Percentiles rank a stretch among this genome's conserved stretches.
Evolutionary conservation across 1,140 invertebrate genomes (phyloP).

Genomic region (Drosophila bipectinata): DNA sequence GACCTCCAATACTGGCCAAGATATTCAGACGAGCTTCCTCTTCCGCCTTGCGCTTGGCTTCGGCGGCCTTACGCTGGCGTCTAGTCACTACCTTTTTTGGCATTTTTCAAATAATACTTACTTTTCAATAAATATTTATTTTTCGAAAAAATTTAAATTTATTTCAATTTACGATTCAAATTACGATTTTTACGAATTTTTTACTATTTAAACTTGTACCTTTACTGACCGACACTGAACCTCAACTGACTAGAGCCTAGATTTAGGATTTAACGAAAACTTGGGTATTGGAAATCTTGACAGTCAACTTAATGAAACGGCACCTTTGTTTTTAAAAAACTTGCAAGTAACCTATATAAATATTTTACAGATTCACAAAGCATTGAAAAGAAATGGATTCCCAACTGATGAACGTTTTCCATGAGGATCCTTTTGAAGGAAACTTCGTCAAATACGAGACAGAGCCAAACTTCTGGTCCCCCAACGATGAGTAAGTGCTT

Average conservation of each 20-base stretch:
- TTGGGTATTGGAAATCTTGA: too few relatives aligned
- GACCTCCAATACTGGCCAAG: too few relatives aligned
- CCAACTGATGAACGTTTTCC: slow-evolving; percentile 74
- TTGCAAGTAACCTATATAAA: too few relatives aligned
- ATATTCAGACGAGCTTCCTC: neutral
- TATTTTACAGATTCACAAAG: slow-evolving; percentile 1
- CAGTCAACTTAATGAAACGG: neutral
- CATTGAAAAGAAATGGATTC: slow-evolving; percentile 64
- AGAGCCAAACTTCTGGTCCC: slow-evolving; percentile 72
- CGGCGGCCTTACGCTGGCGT: slow-evolving; percentile 57
- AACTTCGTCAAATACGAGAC: slow-evolving; percentile 73
- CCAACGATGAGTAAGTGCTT: slow-evolving; percentile 70
- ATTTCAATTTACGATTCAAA: neutral
- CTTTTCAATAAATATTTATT: neutral
- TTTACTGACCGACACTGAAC: neutral
- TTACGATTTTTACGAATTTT: neutral
- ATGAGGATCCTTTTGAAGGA: slow-evolving; percentile 79
- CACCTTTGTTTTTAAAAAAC: neutral
- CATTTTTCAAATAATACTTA: slow-evolving; percentile 23
- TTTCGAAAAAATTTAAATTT: neutral
- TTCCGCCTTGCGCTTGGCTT: slow-evolving; percentile 10
- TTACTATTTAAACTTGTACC: neutral
- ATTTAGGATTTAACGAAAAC: neutral
- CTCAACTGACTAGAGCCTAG: neutral
- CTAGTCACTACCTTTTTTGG: slow-evolving; percentile 59